Conservation (phyloP, 1,140 invertebrate species). For the Lepidurus couesii region DNA sequence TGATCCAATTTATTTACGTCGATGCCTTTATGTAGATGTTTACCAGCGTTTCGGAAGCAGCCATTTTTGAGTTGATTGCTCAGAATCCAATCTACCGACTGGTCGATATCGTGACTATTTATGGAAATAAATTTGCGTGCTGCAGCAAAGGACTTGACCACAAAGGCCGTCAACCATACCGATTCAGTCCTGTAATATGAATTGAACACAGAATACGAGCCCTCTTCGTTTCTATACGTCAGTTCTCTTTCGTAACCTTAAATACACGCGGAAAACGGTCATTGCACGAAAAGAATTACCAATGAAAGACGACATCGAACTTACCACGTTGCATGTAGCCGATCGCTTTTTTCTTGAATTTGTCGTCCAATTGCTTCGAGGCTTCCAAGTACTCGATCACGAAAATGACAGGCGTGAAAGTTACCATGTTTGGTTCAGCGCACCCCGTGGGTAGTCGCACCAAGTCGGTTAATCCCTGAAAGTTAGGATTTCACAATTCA, state of each 20-base stretch:
- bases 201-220: constrained; percentile 77
- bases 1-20: not conserved
- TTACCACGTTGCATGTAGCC: constrained; percentile 62
- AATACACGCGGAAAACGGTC: not conserved
- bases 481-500: too few relatives aligned
- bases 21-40: constrained; percentile 9
- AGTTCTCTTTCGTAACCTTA: constrained; percentile 70
- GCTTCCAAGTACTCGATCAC: constrained; percentile 58
- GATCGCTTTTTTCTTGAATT: constrained; percentile 52
- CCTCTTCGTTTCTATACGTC: constrained; percentile 63
- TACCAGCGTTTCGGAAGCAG: constrained; percentile 49
- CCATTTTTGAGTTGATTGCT: constrained; percentile 50
- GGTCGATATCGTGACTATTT: constrained; percentile 49
- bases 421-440: constrained; percentile 79
- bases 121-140: constrained; percentile 59
- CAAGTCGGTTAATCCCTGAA: constrained; percentile 48
- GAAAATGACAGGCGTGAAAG: constrained; percentile 68
- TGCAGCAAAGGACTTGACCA: constrained; percentile 63
- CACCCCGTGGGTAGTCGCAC: constrained; percentile 60
- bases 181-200: constrained; percentile 57
- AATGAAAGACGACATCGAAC: not conserved
- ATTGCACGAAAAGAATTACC: not conserved
- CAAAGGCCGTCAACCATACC: constrained; percentile 78
- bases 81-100: constrained; percentile 47
- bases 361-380: constrained; percentile 41